Evolutionary conservation across 1,140 invertebrate genomes (phyloP).

Genomic region (Brachionus rubens): DNA sequence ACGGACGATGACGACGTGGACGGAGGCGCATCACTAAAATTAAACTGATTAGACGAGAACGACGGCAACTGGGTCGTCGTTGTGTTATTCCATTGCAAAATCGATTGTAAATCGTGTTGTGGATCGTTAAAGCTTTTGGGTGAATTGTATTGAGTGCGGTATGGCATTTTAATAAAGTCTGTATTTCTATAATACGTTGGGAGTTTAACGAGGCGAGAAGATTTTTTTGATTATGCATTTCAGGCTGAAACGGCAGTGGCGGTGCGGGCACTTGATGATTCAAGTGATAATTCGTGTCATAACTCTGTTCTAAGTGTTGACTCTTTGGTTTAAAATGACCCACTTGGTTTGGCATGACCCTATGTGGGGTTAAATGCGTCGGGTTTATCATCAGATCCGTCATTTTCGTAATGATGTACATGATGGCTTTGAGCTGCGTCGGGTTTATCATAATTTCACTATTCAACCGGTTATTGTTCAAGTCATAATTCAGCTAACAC

Average conservation of each 20-base stretch:
- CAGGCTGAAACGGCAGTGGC: not conserved
- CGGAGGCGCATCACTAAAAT: not conserved
- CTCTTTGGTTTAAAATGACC: not conserved
- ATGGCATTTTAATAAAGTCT: constrained; percentile 20
- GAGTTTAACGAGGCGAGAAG: too few species aligned
- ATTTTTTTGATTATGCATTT: too few species aligned
- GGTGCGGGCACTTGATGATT: not conserved
- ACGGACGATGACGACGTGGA: constrained; percentile 12
- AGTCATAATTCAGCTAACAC: too few species aligned
- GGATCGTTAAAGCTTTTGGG: not conserved
- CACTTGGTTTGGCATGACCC: too few species aligned
- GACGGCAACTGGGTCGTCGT: not conserved
- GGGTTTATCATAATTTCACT: too few species aligned
- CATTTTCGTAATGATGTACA: too few species aligned
- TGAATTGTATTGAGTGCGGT: not conserved
- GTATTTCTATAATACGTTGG: not conserved
- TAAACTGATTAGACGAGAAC: not conserved
- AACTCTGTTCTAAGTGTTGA: too few species aligned
- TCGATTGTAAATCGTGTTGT: not conserved
- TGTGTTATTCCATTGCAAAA: constrained; percentile 22
- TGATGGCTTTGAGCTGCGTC: too few species aligned
- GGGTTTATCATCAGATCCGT: too few species aligned
- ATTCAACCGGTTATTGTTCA: too few species aligned
- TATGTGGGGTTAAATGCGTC: too few species aligned
- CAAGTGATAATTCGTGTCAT: not conserved